Conservation (phyloP, 2,888 invertebrate genomes). For the Ellobium chinense region DNA sequence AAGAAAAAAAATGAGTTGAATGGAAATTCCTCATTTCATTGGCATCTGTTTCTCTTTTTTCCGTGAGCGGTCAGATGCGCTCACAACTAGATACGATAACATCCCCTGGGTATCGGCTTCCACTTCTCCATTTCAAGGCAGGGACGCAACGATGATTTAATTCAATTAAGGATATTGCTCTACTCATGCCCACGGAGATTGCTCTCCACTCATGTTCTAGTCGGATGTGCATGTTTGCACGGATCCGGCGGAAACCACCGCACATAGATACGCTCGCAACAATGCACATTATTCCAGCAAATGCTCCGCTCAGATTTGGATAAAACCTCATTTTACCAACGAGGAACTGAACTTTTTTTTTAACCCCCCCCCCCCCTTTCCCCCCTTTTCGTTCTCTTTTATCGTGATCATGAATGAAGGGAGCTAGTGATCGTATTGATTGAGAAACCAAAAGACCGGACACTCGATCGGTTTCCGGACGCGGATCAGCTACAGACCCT, state of each 20-base stretch:
- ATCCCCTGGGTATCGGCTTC: neutral
- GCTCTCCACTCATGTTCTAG: neutral
- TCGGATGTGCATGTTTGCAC: neutral
- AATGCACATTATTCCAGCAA: too few relatives aligned
- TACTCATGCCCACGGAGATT: neutral
- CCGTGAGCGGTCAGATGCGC: neutral
- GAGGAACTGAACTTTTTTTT: neutral
- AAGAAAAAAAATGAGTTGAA: neutral
- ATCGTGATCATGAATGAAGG: neutral
- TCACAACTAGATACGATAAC: neutral
- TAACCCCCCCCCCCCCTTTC: neutral
- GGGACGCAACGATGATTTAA: neutral
- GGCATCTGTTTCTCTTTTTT: neutral
- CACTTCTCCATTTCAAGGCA: neutral
- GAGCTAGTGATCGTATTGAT: constrained; percentile 5
- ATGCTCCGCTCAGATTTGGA: too few relatives aligned
- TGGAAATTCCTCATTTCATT: neutral
- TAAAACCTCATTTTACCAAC: too few relatives aligned
- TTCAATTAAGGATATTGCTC: neutral
- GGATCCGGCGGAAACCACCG: too few relatives aligned
- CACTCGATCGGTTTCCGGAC: too few relatives aligned
- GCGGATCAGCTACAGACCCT: neutral
- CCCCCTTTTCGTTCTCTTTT: neutral
- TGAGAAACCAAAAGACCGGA: neutral
- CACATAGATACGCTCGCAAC: neutral